phyloP scores from a whole-genome alignment of 2,888 invertebrate species.

The Tolmerus cingulatus region DNA sequence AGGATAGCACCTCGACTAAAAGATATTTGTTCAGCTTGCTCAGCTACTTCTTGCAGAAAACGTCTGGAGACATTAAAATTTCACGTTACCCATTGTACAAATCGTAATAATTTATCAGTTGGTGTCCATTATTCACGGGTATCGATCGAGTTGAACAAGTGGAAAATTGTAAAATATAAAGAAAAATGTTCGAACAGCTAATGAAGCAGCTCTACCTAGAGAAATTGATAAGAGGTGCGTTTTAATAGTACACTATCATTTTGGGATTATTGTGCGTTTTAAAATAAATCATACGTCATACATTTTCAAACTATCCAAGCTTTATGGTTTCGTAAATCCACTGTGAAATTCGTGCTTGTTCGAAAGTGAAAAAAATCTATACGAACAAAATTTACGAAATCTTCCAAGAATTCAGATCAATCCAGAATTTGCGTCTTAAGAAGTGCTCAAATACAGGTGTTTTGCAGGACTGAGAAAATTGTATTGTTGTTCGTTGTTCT shows the following conservation, averaged over 20 bases:
- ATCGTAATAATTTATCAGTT: not conserved
- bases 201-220: slow-evolving; percentile 22
- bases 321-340: not conserved
- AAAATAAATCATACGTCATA: not conserved
- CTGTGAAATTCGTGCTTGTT: not conserved
- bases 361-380: not conserved
- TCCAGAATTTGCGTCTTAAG: not conserved
- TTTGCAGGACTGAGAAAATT: not conserved
- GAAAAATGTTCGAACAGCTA: slow-evolving; percentile 25
- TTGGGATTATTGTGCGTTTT: not conserved
- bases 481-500: not conserved
- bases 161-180: not conserved
- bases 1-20: not conserved
- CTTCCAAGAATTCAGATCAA: not conserved
- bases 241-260: not conserved
- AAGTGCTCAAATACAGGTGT: not conserved
- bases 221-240: slow-evolving; percentile 11
- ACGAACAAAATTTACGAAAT: not conserved
- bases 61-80: slow-evolving; percentile 11
- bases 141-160: slow-evolving; percentile 5
- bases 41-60: not conserved
- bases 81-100: not conserved
- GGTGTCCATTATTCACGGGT: slow-evolving; percentile 26
- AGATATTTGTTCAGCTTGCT: slow-evolving; percentile 31
- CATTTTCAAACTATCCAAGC: not conserved